Base-by-base conservation (phyloP, 2,888 invertebrate genomes). In the Mesorhabditis sp. region DNA sequence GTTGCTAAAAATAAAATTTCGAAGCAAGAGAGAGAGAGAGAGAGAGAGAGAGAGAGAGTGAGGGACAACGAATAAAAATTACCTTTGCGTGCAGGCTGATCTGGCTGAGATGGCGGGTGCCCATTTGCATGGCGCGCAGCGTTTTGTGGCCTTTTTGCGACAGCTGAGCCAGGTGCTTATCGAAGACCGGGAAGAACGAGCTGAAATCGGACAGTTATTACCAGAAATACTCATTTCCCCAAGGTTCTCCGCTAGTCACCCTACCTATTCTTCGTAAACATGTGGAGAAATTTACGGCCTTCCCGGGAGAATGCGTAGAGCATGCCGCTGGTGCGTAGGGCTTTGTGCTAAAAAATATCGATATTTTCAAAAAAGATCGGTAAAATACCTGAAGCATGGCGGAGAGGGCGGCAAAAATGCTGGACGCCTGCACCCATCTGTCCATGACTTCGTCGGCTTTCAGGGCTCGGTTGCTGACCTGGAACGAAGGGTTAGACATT, bases 81-180 rank as follows among this genome's bases (percentile, higher is more conserved):
- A 50, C 58, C 58, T 50, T 50, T 50, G 58, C 58, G n/a, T 50
- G n/a, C 10, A 50, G 7, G 58, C 58, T 50, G n/a, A 50, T 50
- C n/a, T 50, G 58, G 7, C n/a, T 10, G 10, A 50, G n/a, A 50
- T 50, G 2, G 7, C 58, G 58, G 58, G 10, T 50, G 58, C 58
- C 58, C 7, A 50, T n/a, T 50, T 50, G 58, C 58, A 50, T 50
- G 10, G 58, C 58, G 7, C n/a, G 7, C 7, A 50, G 58, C 58
- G 58, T 50, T 50, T n/a, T 10, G 58, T 50, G 58, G 58, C 10
- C 58, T 50, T 50, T 50, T n/a, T 50, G 10, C 10, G 58, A 50
- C 58, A 50, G 10, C 58, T 50, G 7, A 10, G n/a, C 7, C 28
- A 28, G 28, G 28, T 28, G 28, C n/a, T 50, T 50, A 10, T 50